These are phyloP conservation scores for Muricea muricata DNA, from an alignment of 92 coral and sea anemone genomes.

Conservation along the genomic window DNA sequence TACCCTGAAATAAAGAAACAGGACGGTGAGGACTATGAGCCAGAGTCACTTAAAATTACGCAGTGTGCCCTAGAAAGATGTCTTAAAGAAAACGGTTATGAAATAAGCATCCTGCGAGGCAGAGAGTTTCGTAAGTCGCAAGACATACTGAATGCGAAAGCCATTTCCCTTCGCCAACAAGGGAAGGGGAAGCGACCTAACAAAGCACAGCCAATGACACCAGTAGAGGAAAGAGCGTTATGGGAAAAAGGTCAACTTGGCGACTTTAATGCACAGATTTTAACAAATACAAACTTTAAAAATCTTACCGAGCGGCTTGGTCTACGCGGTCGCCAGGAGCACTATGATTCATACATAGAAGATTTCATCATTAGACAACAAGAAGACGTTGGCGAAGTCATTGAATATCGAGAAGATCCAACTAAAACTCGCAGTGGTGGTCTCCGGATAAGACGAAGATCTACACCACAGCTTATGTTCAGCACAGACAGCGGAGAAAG, in stretches of 20 bases:
- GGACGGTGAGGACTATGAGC: too few species aligned
- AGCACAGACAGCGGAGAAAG: background rate
- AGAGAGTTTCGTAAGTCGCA: background rate
- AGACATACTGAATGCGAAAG: too few species aligned
- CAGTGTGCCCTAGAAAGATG: background rate
- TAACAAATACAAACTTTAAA: background rate
- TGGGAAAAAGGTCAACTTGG: too few species aligned
- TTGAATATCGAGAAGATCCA: background rate
- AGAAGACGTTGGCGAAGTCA: background rate
- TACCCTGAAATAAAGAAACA: background rate
- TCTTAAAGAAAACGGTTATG: background rate
- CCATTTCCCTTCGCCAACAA: too few species aligned
- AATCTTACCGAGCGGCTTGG: background rate
- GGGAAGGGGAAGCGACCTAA: too few species aligned
- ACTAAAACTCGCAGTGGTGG: conserved; percentile 3
- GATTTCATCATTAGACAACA: background rate
- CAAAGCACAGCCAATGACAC: too few species aligned
- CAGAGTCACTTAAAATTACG: too few species aligned
- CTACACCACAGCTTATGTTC: conserved; percentile 13
- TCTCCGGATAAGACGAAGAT: background rate
- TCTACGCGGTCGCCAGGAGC: conserved; percentile 4
- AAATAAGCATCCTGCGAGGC: background rate
- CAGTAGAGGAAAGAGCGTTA: too few species aligned
- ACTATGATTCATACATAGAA: too few species aligned
- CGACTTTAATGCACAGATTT: too few species aligned